Base-by-base conservation (phyloP, 2,113 vertebrate genomes). In the Lophotis ruficrista region DNA sequence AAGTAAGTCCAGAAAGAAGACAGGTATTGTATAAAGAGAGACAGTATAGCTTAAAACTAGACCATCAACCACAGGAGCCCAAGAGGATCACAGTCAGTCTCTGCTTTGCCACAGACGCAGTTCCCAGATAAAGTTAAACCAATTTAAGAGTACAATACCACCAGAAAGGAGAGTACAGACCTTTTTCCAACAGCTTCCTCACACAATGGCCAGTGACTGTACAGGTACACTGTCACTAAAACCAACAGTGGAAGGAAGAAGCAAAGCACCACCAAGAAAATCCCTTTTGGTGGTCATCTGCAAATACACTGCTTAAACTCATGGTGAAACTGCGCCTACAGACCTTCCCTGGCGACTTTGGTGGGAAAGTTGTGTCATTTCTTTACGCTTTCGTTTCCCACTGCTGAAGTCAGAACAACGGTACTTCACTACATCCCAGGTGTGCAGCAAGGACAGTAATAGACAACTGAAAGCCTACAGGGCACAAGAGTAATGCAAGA, bases 21-120 rank as follows among this genome's bases (percentile, higher is more conserved):
- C 23, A n/a, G 14, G 24, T 58, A 56, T n/a, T 47, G 11, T 51
- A 79, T 35, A 19, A 83, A 70, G 25, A 73, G 33, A 78, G 31
- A 50, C n/a, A 1, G 0, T 1, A 9, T 4, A 38, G 41, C 31
- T 48, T 45, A n/a, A 14, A 76, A 35, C n/a, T 28, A 31, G 4
- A 35, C 13, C 47, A 58, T 23, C 45, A 80, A 43, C 31, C 33
- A 77, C 71, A 73, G 18, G 14, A 86, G 70, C 9, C 9, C 24
- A 45, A 38, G 20, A 66, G 56, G 25, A 86, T 37, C 38, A 38
- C 0, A 1, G 51, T 68, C 72, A 68, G 2, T 24, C 45, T 33
- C 8, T 31, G 48, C 69, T 94, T 54, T 62, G 20, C 65, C 38
- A 87, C 35, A 62, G 30, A 84, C 38, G 14, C 9, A 22, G 47